Conservation (phyloP, 2,797 vertebrate genomes). For the Poeciliopsis infans region DNA sequence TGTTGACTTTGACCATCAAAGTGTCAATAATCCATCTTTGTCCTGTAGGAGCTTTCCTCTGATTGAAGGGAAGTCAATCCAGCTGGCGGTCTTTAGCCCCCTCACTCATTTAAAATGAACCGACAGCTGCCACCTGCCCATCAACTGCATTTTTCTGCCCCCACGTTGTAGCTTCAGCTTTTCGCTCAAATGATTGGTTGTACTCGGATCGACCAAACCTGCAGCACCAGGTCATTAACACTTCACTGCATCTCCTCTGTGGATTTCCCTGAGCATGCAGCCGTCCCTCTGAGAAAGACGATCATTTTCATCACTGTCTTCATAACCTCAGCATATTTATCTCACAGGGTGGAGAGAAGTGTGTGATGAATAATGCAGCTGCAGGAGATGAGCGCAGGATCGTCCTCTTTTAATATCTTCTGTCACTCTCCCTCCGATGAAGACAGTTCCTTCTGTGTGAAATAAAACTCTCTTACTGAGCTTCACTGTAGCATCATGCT, state of each 20-base stretch:
- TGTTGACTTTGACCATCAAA: not conserved
- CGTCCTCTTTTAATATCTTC: not conserved
- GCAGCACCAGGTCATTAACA: not conserved
- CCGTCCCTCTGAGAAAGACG: not conserved
- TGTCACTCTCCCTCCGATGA: not conserved
- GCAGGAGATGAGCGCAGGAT: not conserved
- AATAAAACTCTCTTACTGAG: not conserved
- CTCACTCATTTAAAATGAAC: not conserved
- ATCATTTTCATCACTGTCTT: not conserved
- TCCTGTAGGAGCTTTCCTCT: not conserved
- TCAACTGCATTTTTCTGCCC: no score
- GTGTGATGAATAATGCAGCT: slow-evolving; percentile 8
- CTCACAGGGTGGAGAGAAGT: not conserved
- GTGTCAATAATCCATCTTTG: not conserved
- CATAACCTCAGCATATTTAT: not conserved
- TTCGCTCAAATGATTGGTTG: not conserved
- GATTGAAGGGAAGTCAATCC: not conserved
- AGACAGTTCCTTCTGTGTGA: not conserved
- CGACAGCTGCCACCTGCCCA: not conserved
- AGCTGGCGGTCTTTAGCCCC: not conserved
- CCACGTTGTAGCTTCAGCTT: not conserved
- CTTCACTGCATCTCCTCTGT: not conserved
- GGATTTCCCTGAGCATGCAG: not conserved
- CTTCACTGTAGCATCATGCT: not conserved
- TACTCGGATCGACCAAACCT: not conserved